Base-by-base conservation (phyloP, 2,113 vertebrate species). In the Budorcas taxicolor region DNA sequence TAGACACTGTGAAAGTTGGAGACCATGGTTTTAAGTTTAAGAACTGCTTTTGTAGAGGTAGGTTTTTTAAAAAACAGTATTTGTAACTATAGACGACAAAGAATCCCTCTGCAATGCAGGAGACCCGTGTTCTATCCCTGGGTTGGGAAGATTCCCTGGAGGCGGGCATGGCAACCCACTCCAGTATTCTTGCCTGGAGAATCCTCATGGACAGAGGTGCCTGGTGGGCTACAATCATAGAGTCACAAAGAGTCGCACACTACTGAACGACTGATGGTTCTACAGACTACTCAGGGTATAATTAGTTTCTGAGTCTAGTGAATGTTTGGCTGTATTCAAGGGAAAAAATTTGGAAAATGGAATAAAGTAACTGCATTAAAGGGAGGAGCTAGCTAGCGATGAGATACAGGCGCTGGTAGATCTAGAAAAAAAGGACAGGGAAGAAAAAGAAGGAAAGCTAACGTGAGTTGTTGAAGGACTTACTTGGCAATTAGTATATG, bases 281-380 rank as follows among this genome's bases (percentile, higher is more conserved):
- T 93, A 6, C 12, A 89, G 36, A 82, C 33, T 52, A 57, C 4
- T 64, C 50, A 67, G 11, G 58, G 29, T 19, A 67, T 29, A 31
- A 16, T 11, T 52, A n/a, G 86, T 83, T 55, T 85, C 21, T 87
- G 64, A 81, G 45, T 62, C 33, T 84, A 58, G 33, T 84, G 45
- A 90, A 62, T 64, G 25, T 88, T 93, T 92, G 87, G 40, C 15
- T 94, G 40, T 80, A 21, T 12, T 45, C 29, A 74, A 40, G 60
- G 71, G 58, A 94, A 76, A 78, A 67, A 84, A 74, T 94, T 29
- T 67, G 62, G 90, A 95, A 95, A 58, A 71, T 90, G 45, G 83
- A 94, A n/a, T 64, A 95, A 60, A 97, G 89, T 17, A 86, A 29
- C 50, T 96, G 13, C 52, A 67, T 58, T 27, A 64, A 93, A 87